Conservation (phyloP, 2,113 vertebrate genomes). For the Heterocephalus glaber region DNA sequence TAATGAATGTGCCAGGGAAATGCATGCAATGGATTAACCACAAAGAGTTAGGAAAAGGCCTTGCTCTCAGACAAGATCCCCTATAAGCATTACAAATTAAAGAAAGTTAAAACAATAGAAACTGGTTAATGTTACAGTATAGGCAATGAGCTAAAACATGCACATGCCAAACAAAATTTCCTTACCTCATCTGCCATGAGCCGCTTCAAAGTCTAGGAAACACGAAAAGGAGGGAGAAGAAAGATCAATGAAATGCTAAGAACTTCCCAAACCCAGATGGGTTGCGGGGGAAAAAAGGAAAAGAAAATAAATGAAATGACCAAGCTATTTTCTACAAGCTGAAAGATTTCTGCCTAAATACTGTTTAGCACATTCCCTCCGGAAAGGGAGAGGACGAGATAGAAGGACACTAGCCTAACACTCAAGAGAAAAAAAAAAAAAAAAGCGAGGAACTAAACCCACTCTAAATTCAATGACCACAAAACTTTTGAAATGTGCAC, state of each 20-base stretch:
- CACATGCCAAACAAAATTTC: conserved; percentile 67
- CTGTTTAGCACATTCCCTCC: background rate
- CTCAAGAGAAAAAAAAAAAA: background rate
- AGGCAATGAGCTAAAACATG: conserved; percentile 55
- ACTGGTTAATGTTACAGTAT: background rate
- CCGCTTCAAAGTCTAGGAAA: conserved; percentile 92
- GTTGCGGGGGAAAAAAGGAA: background rate
- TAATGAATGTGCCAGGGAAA: conserved; percentile 31
- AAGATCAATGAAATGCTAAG: conserved; percentile 54
- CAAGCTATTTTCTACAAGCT: background rate
- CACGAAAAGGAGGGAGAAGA: conserved; percentile 67
- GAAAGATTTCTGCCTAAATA: conserved; percentile 31
- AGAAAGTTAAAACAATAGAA: conserved; percentile 37
- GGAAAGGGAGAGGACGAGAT: background rate
- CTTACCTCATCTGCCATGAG: conserved; percentile 97
- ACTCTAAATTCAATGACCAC: conserved; percentile 8
- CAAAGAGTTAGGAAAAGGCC: conserved; percentile 46
- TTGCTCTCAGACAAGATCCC: conserved; percentile 21
- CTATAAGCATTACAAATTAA: background rate
- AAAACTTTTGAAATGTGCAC: conserved; percentile 10
- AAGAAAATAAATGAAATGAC: conserved; percentile 51
- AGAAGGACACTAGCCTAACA: conserved; percentile 8
- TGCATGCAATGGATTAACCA: conserved; percentile 69
- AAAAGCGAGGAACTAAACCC: background rate
- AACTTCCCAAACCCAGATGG: conserved; percentile 47